Conservation (phyloP, 2,797 vertebrate species). For the Thunnus albacares region DNA sequence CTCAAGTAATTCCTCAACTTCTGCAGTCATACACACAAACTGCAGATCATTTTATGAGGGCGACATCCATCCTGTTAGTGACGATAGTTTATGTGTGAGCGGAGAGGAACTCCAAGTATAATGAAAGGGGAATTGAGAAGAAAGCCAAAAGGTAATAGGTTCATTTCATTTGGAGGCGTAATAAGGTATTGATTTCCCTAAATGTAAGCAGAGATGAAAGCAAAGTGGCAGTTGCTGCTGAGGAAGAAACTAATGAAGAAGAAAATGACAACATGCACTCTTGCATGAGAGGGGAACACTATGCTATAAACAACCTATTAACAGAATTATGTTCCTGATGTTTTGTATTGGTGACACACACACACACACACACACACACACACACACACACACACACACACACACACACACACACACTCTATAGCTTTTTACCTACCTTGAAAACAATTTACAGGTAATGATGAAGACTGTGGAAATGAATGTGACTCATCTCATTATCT, state of each 20-base stretch:
- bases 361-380: slow-evolving; percentile 9
- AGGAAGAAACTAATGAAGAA: slow-evolving; percentile 59
- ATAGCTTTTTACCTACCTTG: slow-evolving; percentile 10
- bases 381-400: slow-evolving; percentile 15
- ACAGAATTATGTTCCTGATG: slow-evolving; percentile 8
- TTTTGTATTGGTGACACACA: not conserved
- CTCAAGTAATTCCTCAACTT: not conserved
- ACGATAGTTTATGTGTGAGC: not conserved
- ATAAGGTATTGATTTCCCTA: slow-evolving; percentile 62
- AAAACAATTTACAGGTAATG: slow-evolving; percentile 48
- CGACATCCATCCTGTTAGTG: not conserved
- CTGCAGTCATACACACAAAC: not conserved
- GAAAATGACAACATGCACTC: slow-evolving; percentile 58
- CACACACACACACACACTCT: slow-evolving; percentile 9
- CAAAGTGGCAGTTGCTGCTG: slow-evolving; percentile 31
- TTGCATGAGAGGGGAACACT: not conserved
- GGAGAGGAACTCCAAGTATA: not conserved
- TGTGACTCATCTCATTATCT: slow-evolving; percentile 37
- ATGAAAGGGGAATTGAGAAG: slow-evolving; percentile 26
- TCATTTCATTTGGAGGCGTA: slow-evolving; percentile 54
- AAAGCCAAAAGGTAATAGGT: slow-evolving; percentile 52
- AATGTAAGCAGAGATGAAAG: slow-evolving; percentile 59
- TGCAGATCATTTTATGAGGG: slow-evolving; percentile 10
- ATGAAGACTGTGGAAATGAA: slow-evolving; percentile 25
- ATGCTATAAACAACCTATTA: slow-evolving; percentile 45